phyloP scores from a whole-genome alignment of 2,888 invertebrate genomes.

The Diplazon laetatorius region DNA sequence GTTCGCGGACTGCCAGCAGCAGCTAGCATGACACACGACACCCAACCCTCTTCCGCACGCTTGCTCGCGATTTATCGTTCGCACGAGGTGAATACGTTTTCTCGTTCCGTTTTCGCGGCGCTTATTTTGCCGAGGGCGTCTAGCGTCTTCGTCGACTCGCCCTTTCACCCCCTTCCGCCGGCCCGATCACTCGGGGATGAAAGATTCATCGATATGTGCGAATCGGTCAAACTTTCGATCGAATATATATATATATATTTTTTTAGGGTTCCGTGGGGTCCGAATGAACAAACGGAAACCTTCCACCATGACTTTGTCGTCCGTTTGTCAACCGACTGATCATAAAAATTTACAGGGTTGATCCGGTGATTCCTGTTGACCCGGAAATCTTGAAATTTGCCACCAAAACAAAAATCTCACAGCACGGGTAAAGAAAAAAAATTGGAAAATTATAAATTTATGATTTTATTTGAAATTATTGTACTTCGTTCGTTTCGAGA shows the following conservation, averaged over 20 bases:
- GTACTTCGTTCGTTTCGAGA: too few relatives aligned
- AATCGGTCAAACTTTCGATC: conserved; percentile 24
- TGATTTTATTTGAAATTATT: too few relatives aligned
- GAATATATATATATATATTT: conserved; percentile 2
- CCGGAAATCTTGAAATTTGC: too few relatives aligned
- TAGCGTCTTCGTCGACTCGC: conserved; percentile 59
- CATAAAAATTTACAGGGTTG: too few relatives aligned
- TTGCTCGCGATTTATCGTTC: conserved; percentile 67
- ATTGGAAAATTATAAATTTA: too few relatives aligned
- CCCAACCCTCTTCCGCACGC: conserved; percentile 62
- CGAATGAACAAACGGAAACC: too few relatives aligned
- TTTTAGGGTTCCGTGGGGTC: background rate
- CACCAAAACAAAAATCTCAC: too few relatives aligned
- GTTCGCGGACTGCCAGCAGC: conserved; percentile 47
- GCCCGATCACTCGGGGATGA: conserved; percentile 42
- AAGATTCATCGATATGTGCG: conserved; percentile 51
- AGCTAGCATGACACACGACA: conserved; percentile 34
- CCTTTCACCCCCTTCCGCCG: conserved; percentile 60
- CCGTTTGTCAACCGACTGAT: too few relatives aligned
- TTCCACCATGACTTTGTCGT: too few relatives aligned
- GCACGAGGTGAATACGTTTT: conserved; percentile 60
- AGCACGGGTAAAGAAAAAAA: too few relatives aligned
- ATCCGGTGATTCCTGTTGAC: too few relatives aligned
- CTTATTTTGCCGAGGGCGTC: too few relatives aligned
- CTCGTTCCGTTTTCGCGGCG: conserved; percentile 52